A percentile compares a stretch with the other conserved stretches of the same genome.
phyloP scores from a whole-genome alignment of 2,888 invertebrate species.

The Meliscaeva auricollis region DNA sequence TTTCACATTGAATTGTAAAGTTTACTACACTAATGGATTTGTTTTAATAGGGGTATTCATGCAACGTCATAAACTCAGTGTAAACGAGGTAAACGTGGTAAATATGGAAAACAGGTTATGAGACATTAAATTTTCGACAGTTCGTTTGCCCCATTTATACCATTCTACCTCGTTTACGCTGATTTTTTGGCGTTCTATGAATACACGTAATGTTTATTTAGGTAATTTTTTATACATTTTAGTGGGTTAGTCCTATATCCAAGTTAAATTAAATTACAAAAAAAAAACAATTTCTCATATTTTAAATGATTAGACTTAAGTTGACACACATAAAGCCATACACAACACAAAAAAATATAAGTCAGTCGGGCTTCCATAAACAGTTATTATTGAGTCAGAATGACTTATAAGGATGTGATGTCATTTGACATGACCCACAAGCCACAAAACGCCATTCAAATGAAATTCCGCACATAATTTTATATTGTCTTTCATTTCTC shows the following conservation, averaged over 20 bases:
- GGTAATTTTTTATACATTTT: neutral
- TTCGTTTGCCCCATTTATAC: too few species aligned
- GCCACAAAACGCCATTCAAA: slow-evolving; percentile 59
- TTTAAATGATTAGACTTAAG: neutral
- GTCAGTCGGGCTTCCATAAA: slow-evolving; percentile 43
- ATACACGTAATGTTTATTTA: too few species aligned
- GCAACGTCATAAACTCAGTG: too few species aligned
- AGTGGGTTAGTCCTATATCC: neutral
- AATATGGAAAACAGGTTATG: too few species aligned
- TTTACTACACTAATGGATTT: too few species aligned
- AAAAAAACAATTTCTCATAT: neutral
- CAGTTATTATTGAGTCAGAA: slow-evolving; percentile 52
- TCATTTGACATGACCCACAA: slow-evolving; percentile 70
- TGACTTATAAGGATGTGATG: slow-evolving; percentile 70
- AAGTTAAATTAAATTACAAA: neutral
- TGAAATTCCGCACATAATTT: slow-evolving; percentile 46
- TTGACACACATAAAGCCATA: slow-evolving; percentile 54
- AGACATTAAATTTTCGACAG: too few species aligned
- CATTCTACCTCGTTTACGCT: too few species aligned
- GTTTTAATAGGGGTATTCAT: too few species aligned
- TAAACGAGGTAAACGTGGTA: too few species aligned
- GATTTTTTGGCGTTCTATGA: too few species aligned
- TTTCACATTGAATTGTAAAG: too few species aligned
- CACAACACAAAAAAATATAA: slow-evolving; percentile 33
- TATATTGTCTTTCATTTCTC: slow-evolving; percentile 13